Conservation (phyloP, 1,140 invertebrate genomes). For the Hylyphantes graminicola region DNA sequence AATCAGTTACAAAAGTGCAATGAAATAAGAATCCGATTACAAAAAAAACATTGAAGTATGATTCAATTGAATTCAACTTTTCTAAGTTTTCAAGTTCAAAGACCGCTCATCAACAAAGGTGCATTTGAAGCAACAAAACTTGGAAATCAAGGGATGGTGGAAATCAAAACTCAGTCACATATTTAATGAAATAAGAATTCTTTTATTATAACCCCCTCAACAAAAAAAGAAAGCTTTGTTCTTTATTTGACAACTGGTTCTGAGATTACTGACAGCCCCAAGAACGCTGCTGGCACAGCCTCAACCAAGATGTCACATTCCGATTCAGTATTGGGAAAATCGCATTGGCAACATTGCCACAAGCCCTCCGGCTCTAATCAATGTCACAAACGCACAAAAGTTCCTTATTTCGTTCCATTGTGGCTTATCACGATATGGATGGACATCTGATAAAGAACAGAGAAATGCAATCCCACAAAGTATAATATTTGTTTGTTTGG, state of each 20-base stretch:
- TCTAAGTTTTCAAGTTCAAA: background rate
- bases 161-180: too few species aligned
- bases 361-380: constrained; percentile 4
- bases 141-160: too few species aligned
- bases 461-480: too few species aligned
- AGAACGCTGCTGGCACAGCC: constrained; percentile 3
- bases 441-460: too few species aligned
- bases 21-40: too few species aligned
- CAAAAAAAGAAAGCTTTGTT: constrained; percentile 29
- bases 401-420: background rate
- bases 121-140: too few species aligned
- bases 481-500: too few species aligned
- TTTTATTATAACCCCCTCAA: background rate
- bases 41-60: background rate
- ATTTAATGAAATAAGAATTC: constrained; percentile 16
- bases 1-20: too few species aligned
- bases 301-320: constrained; percentile 32
- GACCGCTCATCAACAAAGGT: background rate
- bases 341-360: constrained; percentile 19
- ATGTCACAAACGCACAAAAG: background rate
- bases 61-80: background rate
- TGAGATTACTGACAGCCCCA: constrained; percentile 15
- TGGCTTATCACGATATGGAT: too few species aligned
- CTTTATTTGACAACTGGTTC: constrained; percentile 42
- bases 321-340: constrained; percentile 16